Evolutionary conservation across 2,113 vertebrate genomes (phyloP).

Genomic region (Oenanthe oenanthe): DNA sequence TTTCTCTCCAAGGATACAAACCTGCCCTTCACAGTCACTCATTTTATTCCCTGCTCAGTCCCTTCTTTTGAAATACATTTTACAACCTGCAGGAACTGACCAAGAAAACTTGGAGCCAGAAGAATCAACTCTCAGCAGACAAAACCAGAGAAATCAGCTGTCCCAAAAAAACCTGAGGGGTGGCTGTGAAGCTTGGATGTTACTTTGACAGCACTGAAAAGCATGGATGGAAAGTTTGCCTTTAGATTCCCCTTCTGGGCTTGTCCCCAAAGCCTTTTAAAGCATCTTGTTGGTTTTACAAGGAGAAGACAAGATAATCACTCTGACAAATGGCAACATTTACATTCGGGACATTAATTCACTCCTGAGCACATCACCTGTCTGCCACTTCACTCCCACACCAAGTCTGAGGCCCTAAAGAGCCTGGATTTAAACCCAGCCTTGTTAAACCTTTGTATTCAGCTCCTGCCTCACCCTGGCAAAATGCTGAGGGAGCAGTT

Average conservation of each 20-base stretch:
- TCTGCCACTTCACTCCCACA: background rate
- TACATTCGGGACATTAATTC: background rate
- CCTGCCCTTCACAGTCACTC: background rate
- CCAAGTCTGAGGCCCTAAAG: background rate
- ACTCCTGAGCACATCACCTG: background rate
- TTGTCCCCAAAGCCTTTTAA: background rate
- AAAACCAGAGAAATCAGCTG: background rate
- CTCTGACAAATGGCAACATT: background rate
- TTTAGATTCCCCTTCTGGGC: background rate
- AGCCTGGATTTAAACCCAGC: background rate
- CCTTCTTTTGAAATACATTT: background rate
- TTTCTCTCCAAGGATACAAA: background rate
- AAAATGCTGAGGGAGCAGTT: background rate
- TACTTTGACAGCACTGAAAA: background rate
- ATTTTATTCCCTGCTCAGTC: background rate
- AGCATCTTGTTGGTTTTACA: background rate
- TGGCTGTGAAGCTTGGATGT: background rate
- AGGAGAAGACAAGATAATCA: background rate
- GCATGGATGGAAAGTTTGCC: background rate
- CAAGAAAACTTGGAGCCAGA: background rate
- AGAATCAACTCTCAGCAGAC: background rate
- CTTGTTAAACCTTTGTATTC: background rate
- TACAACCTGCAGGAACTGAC: background rate
- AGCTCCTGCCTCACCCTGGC: background rate
- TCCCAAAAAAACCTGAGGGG: background rate